Conservation (phyloP, 2,888 invertebrate species). For the Rhorus exstirpatorius region DNA sequence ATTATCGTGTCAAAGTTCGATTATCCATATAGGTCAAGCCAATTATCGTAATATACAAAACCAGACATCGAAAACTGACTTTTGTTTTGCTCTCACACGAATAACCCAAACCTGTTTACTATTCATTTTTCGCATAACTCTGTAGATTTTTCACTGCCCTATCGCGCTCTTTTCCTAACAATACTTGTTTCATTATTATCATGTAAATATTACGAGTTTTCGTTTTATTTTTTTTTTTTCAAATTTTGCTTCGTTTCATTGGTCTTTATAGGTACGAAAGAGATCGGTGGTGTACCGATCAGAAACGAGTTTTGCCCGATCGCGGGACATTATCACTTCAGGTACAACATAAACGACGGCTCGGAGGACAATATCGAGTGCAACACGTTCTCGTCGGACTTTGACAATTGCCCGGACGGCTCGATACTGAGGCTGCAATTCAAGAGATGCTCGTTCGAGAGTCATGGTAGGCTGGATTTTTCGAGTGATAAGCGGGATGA, state of each 20-base stretch:
- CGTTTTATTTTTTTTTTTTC: neutral
- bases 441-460: conserved; percentile 87
- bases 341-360: conserved; percentile 87
- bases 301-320: conserved; percentile 89
- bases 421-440: conserved; percentile 88
- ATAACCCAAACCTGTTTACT: too few relatives aligned
- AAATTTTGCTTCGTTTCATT: conserved; percentile 1
- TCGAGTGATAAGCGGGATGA: conserved; percentile 61
- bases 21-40: too few relatives aligned
- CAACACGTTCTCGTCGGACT: conserved; percentile 87
- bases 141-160: too few relatives aligned
- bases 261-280: conserved; percentile 86
- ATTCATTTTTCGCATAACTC: too few relatives aligned
- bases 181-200: neutral
- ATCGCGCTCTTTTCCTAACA: too few relatives aligned
- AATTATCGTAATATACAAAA: too few relatives aligned
- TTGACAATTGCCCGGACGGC: conserved; percentile 89
- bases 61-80: too few relatives aligned
- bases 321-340: conserved; percentile 88
- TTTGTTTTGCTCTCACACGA: too few relatives aligned
- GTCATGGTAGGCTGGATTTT: conserved; percentile 86
- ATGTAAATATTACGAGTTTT: neutral
- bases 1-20: too few relatives aligned
- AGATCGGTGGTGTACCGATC: conserved; percentile 86
- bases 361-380: conserved; percentile 87